Evolutionary conservation across 2,888 invertebrate species (phyloP).

Genomic region (Tenthredo amoena): DNA sequence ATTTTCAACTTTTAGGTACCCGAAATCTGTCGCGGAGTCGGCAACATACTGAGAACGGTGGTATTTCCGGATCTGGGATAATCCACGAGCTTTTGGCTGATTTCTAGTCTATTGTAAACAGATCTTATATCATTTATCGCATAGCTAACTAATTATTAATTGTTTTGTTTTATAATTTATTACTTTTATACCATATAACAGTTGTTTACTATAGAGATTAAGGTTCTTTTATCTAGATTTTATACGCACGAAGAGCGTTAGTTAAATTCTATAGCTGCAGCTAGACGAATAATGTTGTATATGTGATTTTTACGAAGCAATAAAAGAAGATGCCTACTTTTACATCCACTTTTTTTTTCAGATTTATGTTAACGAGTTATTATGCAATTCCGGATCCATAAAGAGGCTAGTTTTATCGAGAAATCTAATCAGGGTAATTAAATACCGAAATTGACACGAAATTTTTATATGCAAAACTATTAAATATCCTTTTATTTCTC

Average conservation of each 20-base stretch:
- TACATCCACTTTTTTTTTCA: neutral
- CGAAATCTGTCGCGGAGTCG: constrained; percentile 70
- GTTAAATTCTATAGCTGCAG: constrained; percentile 42
- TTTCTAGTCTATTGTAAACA: constrained; percentile 71
- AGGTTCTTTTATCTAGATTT: constrained; percentile 52
- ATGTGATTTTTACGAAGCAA: constrained; percentile 49
- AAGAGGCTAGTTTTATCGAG: neutral
- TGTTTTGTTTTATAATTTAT: constrained; percentile 52
- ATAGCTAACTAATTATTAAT: neutral
- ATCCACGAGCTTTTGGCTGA: constrained; percentile 65
- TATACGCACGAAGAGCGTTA: constrained; percentile 61
- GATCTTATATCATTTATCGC: constrained; percentile 57
- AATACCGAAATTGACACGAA: neutral
- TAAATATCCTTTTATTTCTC: constrained; percentile 56
- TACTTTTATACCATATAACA: constrained; percentile 25
- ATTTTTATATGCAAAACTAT: constrained; percentile 47
- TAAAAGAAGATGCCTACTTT: constrained; percentile 17
- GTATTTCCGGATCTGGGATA: neutral
- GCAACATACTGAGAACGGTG: constrained; percentile 67
- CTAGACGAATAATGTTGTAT: constrained; percentile 58
- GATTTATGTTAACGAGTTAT: neutral
- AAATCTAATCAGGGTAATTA: neutral
- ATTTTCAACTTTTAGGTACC: constrained; percentile 66
- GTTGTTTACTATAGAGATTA: constrained; percentile 2
- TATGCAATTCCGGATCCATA: neutral